Base-by-base conservation (phyloP, 2,888 invertebrate species). In the Apodemia duryi region DNA sequence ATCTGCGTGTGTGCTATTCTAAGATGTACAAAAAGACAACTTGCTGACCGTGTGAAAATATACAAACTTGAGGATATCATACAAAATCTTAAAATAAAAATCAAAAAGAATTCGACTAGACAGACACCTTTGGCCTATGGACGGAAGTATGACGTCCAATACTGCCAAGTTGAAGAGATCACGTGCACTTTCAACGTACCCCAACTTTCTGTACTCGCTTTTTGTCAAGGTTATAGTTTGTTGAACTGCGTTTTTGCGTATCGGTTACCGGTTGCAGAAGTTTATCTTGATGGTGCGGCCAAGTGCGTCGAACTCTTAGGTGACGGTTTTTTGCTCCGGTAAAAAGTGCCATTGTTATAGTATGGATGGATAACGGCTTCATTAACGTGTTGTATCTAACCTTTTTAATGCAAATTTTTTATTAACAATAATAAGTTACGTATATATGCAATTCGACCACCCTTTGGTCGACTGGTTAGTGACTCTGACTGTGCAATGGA, bases 191-290 rank as follows among this genome's bases (percentile, higher is more conserved):
- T 29, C 7, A 46, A 46, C 46, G n/a, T 46, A 28, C 28, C 6
- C 21, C 13, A 11, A 46, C 32, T 54, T n/a, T 21, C 10, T 63
- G 68, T 38, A 29, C 63, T 60, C 63, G 64, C 52, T 66, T 66
- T 67, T 64, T 57, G 41, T 54, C 65, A 67, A 62, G 68, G 69
- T 76, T 66, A 73, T 68, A 82, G 87, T 86, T 83, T 83, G 78
- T 85, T 86, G 87, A 87, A 86, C 87, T 66, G 72, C 70, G 71
- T 82, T 86, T 86, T 87, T 86, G 81, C 82, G 75, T 71, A 70
- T 70, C 73, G 71, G 73, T 75, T 80, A 81, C 84, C 84, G 83
- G 82, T 84, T 75, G 73, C 68, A 70, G 67, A 65, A 64, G 64
- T 67, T 68, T 68, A 67, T 69, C 69, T 67, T 66, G 72, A 64